Conservation (phyloP, 2,888 invertebrate genomes). For the Watsonalla binaria region DNA sequence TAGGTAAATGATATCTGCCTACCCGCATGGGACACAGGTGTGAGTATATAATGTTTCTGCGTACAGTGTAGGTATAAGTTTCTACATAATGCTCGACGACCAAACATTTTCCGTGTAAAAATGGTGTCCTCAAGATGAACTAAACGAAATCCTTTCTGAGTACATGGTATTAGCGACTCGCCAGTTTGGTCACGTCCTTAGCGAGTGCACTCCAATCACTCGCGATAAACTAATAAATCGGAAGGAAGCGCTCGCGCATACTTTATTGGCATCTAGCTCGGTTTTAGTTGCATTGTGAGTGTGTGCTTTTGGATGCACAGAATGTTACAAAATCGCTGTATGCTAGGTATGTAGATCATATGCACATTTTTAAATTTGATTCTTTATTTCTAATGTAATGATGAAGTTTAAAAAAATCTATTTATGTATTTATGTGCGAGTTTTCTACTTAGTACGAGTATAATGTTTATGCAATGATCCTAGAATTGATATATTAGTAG, state of each 20-base stretch:
- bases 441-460: too few relatives aligned
- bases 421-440: too few relatives aligned
- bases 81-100: background rate
- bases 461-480: too few relatives aligned
- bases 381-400: too few relatives aligned
- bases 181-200: conserved; percentile 50
- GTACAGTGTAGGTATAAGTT: background rate
- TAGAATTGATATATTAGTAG: too few relatives aligned
- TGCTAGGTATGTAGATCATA: too few relatives aligned
- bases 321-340: background rate
- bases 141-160: conserved; percentile 25
- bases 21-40: too few relatives aligned
- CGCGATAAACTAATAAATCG: conserved; percentile 66
- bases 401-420: too few relatives aligned
- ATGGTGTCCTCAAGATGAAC: conserved; percentile 1
- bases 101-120: background rate
- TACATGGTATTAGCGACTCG: conserved; percentile 20
- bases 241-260: conserved; percentile 62
- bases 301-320: background rate
- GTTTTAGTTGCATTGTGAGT: conserved; percentile 12
- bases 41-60: too few relatives aligned
- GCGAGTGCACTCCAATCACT: conserved; percentile 65
- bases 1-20: too few relatives aligned
- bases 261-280: conserved; percentile 32
- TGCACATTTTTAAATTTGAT: too few relatives aligned